Conservation (phyloP, 2,797 vertebrate species). For the Naso thynnoides region DNA sequence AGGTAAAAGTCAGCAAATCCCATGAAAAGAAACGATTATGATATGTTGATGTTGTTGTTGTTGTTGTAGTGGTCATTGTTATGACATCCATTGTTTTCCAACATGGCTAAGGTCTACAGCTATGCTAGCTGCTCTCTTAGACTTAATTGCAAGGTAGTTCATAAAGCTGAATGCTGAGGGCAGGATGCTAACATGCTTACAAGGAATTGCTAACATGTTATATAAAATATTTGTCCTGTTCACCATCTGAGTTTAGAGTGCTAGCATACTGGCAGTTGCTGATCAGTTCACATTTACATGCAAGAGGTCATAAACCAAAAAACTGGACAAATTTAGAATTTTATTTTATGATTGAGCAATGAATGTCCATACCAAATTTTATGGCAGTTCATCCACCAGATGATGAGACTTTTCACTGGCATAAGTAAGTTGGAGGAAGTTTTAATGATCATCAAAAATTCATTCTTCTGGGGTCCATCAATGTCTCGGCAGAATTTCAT, state of each 20-base stretch:
- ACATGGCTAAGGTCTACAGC: not conserved
- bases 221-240: not conserved
- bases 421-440: not conserved
- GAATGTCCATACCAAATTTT: not conserved
- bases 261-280: not conserved
- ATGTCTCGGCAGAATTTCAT: not conserved
- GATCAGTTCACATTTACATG: not conserved
- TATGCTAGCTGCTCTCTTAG: not conserved
- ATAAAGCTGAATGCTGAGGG: not conserved
- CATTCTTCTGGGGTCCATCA: not conserved
- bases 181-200: not conserved
- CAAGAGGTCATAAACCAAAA: not conserved
- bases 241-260: not conserved
- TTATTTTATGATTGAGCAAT: not conserved
- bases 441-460: not conserved
- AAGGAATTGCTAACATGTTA: not conserved
- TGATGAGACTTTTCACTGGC: not conserved
- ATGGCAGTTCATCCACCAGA: not conserved
- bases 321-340: not conserved
- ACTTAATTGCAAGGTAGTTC: not conserved
- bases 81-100: not conserved
- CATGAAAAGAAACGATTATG: conserved; percentile 12
- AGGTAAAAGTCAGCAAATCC: conserved; percentile 1
- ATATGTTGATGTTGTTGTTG: too few species aligned
- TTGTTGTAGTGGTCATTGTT: too few species aligned